These are phyloP conservation scores for Gerris buenoi DNA, from an alignment of 1,140 invertebrate genomes.

Conservation along the genomic window DNA sequence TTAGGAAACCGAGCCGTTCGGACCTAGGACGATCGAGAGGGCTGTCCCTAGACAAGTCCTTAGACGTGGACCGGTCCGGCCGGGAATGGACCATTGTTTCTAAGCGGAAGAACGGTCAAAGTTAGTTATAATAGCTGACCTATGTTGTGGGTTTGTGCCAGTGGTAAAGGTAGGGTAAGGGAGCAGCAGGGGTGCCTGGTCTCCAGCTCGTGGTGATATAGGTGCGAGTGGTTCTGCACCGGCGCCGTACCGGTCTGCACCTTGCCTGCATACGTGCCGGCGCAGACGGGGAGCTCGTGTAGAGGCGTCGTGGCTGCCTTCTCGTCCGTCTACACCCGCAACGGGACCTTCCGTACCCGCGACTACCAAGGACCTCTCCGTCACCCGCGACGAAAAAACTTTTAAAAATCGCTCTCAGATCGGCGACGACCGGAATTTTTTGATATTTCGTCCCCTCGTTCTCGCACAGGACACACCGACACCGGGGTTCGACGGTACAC, in stretches of 20 bases:
- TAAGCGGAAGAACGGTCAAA: too few species aligned
- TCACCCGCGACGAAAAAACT: neutral
- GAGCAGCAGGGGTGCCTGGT: conserved; percentile 16
- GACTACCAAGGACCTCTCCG: neutral
- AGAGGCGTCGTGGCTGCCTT: neutral
- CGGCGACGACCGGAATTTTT: neutral
- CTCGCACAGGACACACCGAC: neutral
- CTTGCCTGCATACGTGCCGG: neutral
- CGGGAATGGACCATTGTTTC: too few species aligned
- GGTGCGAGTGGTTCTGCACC: neutral
- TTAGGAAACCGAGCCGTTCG: too few species aligned
- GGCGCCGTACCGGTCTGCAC: neutral
- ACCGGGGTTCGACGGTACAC: neutral
- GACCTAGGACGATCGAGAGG: too few species aligned
- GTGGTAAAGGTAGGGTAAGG: conserved; percentile 19
- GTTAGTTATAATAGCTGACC: too few species aligned
- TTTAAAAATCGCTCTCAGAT: neutral
- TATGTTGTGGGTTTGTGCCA: conserved; percentile 22
- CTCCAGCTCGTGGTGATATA: neutral
- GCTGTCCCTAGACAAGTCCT: too few species aligned
- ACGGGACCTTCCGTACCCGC: neutral
- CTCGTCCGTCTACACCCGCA: neutral
- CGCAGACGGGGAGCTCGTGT: neutral
- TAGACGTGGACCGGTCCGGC: too few species aligned
- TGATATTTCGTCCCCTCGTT: too few species aligned